Conservation (phyloP, 2,113 vertebrate genomes). For the Melanocharis versteri region DNA sequence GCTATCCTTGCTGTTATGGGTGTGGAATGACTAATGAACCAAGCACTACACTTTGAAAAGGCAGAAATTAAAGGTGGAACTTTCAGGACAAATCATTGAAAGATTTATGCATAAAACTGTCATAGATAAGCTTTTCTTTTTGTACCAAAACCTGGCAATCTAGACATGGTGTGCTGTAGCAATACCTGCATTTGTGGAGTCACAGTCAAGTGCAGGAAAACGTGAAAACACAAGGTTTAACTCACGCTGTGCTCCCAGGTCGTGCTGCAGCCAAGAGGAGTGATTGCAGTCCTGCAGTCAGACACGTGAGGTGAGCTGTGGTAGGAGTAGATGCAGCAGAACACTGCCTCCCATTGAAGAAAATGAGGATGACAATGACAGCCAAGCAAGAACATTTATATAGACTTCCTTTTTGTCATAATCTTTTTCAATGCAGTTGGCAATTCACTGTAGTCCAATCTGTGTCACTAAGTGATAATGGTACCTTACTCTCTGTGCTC, state of each 20-base stretch:
- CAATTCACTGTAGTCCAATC: not conserved
- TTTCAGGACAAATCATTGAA: not conserved
- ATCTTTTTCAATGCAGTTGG: not conserved
- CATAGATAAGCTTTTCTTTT: not conserved
- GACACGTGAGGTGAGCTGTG: rapidly evolving
- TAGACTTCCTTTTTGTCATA: not conserved
- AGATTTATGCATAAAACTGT: not conserved
- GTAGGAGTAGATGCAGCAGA: not conserved
- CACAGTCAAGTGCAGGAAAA: not conserved
- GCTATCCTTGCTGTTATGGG: not conserved
- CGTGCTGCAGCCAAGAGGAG: not conserved
- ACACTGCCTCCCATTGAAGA: not conserved
- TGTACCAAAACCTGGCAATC: not conserved
- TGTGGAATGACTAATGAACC: not conserved
- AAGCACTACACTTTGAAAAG: not conserved
- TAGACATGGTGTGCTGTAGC: too few species aligned
- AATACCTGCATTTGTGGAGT: not conserved
- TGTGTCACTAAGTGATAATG: not conserved
- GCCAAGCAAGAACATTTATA: not conserved
- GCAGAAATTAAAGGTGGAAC: not conserved
- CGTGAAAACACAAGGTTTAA: rapidly evolving
- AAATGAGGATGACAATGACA: not conserved
- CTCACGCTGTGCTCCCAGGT: not conserved
- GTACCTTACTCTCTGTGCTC: not conserved
- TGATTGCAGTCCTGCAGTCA: not conserved